A percentile compares a stretch with the other conserved stretches of the same genome.
Evolutionary conservation across 2,113 vertebrate genomes (phyloP).

Genomic region (Corapipo altera): DNA sequence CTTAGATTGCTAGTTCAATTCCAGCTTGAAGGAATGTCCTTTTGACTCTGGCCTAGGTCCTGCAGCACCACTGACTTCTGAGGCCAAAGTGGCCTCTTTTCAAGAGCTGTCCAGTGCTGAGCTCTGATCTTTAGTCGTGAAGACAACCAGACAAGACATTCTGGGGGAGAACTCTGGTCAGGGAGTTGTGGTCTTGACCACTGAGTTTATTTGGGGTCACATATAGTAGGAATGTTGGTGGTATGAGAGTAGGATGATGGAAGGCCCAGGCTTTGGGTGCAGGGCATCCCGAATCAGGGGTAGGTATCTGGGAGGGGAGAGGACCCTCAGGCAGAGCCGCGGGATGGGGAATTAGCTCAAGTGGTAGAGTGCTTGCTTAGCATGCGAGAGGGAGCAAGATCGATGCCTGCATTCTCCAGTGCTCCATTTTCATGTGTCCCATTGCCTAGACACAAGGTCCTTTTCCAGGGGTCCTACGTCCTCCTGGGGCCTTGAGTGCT

Average conservation of each 20-base stretch:
- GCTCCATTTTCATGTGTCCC: background rate
- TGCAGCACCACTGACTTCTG: too few relatives aligned
- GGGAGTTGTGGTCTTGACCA: background rate
- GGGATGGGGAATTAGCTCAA: background rate
- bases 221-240: background rate
- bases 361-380: background rate
- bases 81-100: too few relatives aligned
- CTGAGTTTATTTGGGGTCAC: background rate
- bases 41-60: background rate
- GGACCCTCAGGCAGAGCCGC: background rate
- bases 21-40: constrained; percentile 10
- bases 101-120: background rate
- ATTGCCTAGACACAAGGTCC: too few relatives aligned
- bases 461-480: background rate
- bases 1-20: constrained; percentile 90
- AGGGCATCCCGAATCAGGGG: background rate
- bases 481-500: background rate
- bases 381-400: background rate
- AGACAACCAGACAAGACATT: background rate
- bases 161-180: background rate
- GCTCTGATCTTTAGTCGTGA: background rate
- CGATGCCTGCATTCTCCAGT: background rate
- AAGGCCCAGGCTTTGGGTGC: background rate
- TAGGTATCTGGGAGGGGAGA: background rate
- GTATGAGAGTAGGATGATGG: too few relatives aligned